Percentiles rank a stretch among this genome's conserved stretches.
Evolutionary conservation across 2,113 vertebrate genomes (phyloP).

Genomic region (Miniopterus natalensis): DNA sequence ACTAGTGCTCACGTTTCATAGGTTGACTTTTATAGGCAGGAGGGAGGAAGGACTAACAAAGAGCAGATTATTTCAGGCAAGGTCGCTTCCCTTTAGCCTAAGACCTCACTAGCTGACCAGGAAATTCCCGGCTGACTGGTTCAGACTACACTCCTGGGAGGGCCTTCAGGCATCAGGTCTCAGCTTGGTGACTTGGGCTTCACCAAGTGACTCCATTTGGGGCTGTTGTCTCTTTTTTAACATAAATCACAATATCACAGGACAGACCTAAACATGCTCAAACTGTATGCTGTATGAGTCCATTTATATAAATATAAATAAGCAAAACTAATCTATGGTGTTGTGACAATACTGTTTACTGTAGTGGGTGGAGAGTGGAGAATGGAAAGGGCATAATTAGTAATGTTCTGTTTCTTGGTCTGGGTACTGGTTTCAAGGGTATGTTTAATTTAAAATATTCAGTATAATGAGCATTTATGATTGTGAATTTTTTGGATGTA

Average conservation of each 20-base stretch:
- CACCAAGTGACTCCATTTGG: neutral
- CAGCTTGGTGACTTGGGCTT: neutral
- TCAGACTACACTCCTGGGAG: neutral
- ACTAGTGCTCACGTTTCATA: neutral
- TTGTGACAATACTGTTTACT: neutral
- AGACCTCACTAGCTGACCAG: neutral
- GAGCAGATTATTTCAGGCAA: too few relatives aligned
- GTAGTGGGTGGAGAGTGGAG: neutral
- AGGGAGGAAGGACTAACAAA: too few relatives aligned
- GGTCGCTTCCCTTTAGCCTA: too few relatives aligned
- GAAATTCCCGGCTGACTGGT: neutral
- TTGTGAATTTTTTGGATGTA: neutral
- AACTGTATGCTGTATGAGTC: neutral
- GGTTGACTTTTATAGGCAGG: neutral
- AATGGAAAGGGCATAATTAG: neutral
- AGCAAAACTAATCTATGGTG: neutral
- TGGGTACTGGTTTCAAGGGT: neutral
- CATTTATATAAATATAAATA: neutral
- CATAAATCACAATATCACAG: neutral
- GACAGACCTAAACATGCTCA: neutral
- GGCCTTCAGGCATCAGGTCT: neutral
- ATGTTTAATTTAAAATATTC: neutral
- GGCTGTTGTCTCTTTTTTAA: neutral
- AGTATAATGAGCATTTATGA: neutral
- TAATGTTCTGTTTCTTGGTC: neutral